These are phyloP conservation scores for Aphis craccivora DNA, from an alignment of 1,140 invertebrate genomes.

Conservation along the genomic window DNA sequence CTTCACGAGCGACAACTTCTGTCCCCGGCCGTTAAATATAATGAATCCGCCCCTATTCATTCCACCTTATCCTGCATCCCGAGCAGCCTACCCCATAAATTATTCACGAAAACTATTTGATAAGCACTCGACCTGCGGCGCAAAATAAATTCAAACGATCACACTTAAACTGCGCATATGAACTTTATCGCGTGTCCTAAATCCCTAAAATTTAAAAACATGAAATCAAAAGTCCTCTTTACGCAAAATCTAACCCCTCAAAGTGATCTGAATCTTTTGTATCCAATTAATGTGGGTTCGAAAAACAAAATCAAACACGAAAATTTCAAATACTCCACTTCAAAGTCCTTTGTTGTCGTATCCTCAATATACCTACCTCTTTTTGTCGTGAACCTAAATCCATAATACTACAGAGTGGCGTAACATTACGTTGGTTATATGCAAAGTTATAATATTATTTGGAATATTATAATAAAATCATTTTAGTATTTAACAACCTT, in stretches of 20 bases:
- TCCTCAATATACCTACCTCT: not conserved
- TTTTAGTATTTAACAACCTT: too few relatives aligned
- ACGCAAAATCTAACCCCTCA: not conserved
- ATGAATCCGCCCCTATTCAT: not conserved
- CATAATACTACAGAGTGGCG: not conserved
- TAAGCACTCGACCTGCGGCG: constrained; percentile 4
- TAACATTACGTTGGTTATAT: not conserved
- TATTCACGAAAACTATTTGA: not conserved
- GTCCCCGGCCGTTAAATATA: not conserved
- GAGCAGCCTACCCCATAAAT: not conserved
- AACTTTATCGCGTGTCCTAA: not conserved
- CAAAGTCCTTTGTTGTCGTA: not conserved
- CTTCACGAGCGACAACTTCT: not conserved
- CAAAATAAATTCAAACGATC: constrained; percentile 8
- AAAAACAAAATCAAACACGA: not conserved
- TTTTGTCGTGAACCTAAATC: not conserved
- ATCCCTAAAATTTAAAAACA: not conserved
- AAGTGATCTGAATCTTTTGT: constrained; percentile 11
- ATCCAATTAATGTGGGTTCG: not conserved
- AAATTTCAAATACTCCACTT: not conserved
- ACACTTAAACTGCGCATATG: not conserved
- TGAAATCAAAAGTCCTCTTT: not conserved
- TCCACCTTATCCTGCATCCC: not conserved
- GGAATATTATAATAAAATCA: too few relatives aligned
- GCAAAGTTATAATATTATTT: not conserved